phyloP scores from a whole-genome alignment of 2,888 invertebrate genomes.

The Bursaphelenchus okinawaensis region DNA sequence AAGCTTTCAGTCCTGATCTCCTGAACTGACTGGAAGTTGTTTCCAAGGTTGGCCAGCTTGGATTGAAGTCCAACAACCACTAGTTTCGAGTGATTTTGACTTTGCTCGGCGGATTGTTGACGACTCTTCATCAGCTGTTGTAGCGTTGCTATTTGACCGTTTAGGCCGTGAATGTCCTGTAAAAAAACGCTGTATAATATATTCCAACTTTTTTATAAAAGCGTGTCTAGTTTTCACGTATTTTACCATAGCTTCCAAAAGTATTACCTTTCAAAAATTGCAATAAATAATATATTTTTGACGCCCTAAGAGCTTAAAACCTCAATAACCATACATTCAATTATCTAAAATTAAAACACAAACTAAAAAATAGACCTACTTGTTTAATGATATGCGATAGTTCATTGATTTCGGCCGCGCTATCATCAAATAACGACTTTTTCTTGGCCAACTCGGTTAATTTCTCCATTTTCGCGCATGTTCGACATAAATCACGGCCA shows the following conservation, averaged over 20 bases:
- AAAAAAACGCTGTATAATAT: slow-evolving; percentile 9
- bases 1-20: slow-evolving; percentile 96
- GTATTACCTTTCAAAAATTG: no score
- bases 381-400: slow-evolving; percentile 65
- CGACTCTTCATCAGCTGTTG: slow-evolving; percentile 56
- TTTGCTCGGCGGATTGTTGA: slow-evolving; percentile 13
- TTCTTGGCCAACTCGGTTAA: slow-evolving; percentile 84
- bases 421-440: slow-evolving; percentile 91
- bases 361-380: slow-evolving; percentile 7
- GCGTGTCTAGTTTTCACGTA: no score
- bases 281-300: slow-evolving; percentile 1
- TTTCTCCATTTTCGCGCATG: slow-evolving; percentile 92
- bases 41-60: slow-evolving; percentile 90
- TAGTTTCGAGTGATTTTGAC: slow-evolving; percentile 63
- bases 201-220: no score
- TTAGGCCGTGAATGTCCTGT: slow-evolving; percentile 79
- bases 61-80: slow-evolving; percentile 79
- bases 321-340: neutral
- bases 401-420: slow-evolving; percentile 91
- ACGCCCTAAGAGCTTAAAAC: neutral
- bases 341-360: neutral
- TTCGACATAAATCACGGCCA: slow-evolving; percentile 88
- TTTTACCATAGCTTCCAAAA: no score
- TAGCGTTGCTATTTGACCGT: slow-evolving; percentile 86
- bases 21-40: slow-evolving; percentile 91